A percentile compares a stretch with the other conserved stretches of the same genome.
Conservation (phyloP, 2,888 invertebrate genomes). For the Melipona bicolor region DNA sequence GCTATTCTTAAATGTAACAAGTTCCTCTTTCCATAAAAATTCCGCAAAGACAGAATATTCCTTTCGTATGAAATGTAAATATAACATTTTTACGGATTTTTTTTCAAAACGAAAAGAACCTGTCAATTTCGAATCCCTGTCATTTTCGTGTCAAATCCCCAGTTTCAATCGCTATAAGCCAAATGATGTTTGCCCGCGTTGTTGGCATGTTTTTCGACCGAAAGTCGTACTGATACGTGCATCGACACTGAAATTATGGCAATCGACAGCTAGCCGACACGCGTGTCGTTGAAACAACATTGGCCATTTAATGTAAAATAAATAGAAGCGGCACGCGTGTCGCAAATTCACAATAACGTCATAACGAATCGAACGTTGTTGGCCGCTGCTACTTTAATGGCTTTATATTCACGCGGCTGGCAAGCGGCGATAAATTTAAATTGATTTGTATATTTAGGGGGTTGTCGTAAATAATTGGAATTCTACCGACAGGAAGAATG, state of each 20-base stretch:
- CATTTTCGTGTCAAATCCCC: too few relatives aligned
- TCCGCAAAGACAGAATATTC: too few relatives aligned
- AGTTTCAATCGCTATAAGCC: not conserved
- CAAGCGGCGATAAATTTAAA: slow-evolving; percentile 71
- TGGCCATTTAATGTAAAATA: slow-evolving; percentile 69
- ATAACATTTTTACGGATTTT: too few relatives aligned
- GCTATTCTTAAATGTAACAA: too few relatives aligned
- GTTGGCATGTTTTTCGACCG: not conserved
- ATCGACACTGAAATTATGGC: slow-evolving; percentile 5
- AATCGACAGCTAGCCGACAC: not conserved
- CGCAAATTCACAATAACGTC: slow-evolving; percentile 73
- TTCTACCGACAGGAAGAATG: slow-evolving; percentile 6
- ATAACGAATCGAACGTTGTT: slow-evolving; percentile 73
- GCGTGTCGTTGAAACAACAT: slow-evolving; percentile 49
- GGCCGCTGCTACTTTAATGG: slow-evolving; percentile 64
- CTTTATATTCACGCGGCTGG: slow-evolving; percentile 65
- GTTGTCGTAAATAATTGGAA: slow-evolving; percentile 62
- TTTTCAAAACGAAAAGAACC: too few relatives aligned
- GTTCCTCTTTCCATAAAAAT: too few relatives aligned
- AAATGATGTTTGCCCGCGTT: not conserved
- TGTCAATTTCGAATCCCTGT: too few relatives aligned
- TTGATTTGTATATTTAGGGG: slow-evolving; percentile 66
- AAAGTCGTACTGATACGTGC: slow-evolving; percentile 17
- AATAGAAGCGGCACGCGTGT: slow-evolving; percentile 65
- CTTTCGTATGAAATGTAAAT: too few relatives aligned